Percentiles rank a stretch among this genome's conserved stretches.
phyloP scores from a whole-genome alignment of 2,888 invertebrate genomes.

The Ecdyonurus torrentis region DNA sequence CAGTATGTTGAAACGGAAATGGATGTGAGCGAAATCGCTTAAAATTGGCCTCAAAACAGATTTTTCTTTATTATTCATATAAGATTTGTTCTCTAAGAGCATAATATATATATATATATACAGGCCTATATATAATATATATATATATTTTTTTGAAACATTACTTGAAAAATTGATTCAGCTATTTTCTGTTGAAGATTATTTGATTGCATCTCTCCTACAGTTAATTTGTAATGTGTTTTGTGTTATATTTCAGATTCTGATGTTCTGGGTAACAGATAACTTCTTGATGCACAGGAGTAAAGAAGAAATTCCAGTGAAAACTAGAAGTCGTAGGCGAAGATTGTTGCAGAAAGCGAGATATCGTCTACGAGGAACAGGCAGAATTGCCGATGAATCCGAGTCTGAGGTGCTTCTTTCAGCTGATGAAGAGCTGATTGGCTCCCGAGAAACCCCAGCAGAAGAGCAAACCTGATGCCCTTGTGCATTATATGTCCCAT shows the following conservation, averaged over 20 bases:
- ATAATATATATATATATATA: no score
- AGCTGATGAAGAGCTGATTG: conserved; percentile 2
- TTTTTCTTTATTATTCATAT: no score
- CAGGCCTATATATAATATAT: not conserved
- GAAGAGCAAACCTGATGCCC: not conserved
- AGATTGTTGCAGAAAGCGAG: conserved; percentile 25
- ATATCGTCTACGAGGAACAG: conserved; percentile 39
- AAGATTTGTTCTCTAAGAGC: no score
- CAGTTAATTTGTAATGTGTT: no score
- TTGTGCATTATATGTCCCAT: not conserved
- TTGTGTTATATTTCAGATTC: conserved; percentile 48
- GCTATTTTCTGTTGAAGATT: no score
- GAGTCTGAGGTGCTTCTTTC: conserved; percentile 34
- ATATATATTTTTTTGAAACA: not conserved
- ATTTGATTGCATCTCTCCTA: not conserved
- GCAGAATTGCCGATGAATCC: conserved; percentile 29
- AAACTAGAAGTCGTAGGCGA: conserved; percentile 12
- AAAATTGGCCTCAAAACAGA: no score
- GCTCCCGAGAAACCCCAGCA: not conserved
- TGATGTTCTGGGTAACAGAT: conserved; percentile 76
- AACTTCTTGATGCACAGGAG: conserved; percentile 60
- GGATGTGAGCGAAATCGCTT: no score
- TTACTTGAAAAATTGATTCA: not conserved
- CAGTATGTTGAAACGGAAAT: no score
- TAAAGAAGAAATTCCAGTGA: conserved; percentile 24